A percentile compares a stretch with the other conserved stretches of the same genome.
These are phyloP conservation scores for Pseudotriccus pelzelni DNA, from an alignment of 2,797 vertebrate genomes.

Conservation along the genomic window DNA sequence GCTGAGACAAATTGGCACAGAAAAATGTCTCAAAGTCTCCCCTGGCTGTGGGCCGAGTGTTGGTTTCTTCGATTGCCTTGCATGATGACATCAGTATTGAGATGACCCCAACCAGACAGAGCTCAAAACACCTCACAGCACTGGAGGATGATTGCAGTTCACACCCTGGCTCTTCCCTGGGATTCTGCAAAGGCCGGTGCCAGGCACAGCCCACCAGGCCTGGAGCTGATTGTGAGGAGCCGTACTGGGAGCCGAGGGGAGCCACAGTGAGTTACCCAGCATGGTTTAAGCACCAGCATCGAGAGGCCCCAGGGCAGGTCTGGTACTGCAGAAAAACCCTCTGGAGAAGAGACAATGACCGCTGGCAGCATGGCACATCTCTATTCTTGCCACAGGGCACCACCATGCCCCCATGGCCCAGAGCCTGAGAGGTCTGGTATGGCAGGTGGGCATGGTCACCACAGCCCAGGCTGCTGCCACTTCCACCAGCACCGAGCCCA, in stretches of 20 bases:
- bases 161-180: background rate
- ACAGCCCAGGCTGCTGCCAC: background rate
- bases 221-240: rapidly evolving
- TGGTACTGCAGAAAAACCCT: background rate
- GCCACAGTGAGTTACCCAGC: rapidly evolving
- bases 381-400: background rate
- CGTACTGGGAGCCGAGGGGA: rapidly evolving
- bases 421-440: background rate
- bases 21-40: background rate
- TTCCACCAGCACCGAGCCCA: rapidly evolving
- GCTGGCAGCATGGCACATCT: background rate
- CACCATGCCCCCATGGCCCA: rapidly evolving
- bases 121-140: background rate
- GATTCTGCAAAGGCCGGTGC: background rate
- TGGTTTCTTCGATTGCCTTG: slow-evolving; percentile 20
- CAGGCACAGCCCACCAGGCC: background rate
- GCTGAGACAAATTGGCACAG: background rate
- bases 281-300: background rate
- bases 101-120: background rate
- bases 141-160: background rate
- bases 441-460: background rate
- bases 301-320: background rate
- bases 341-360: background rate
- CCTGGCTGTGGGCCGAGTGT: background rate
- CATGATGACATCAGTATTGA: background rate